phyloP scores from a whole-genome alignment of 2,888 invertebrate genomes.

The Eupsilia transversa region DNA sequence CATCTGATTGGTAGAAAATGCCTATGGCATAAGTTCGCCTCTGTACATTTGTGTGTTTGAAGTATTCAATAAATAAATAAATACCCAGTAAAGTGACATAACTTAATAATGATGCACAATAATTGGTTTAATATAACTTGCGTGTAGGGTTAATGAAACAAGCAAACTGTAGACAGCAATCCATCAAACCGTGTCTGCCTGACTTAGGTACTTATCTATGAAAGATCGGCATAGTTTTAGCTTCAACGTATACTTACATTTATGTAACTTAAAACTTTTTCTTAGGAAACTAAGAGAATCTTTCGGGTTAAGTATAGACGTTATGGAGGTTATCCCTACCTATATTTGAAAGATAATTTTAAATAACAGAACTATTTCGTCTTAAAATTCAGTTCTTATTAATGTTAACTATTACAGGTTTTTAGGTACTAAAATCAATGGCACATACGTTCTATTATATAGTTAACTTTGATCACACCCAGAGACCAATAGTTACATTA shows the following conservation, averaged over 20 bases:
- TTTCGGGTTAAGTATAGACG: background rate
- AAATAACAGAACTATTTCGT: background rate
- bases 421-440: background rate
- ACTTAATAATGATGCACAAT: constrained; percentile 49
- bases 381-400: background rate
- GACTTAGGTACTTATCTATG: background rate
- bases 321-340: background rate
- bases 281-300: background rate
- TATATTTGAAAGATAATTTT: too few relatives aligned
- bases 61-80: too few relatives aligned
- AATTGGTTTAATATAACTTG: constrained; percentile 55
- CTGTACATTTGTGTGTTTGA: too few relatives aligned
- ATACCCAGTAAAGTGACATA: constrained; percentile 43
- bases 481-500: background rate
- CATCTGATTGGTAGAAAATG: too few relatives aligned
- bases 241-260: background rate
- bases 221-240: background rate
- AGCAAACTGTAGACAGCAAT: constrained; percentile 41
- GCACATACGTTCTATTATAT: background rate
- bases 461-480: background rate
- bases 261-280: background rate
- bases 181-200: constrained; percentile 35
- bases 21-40: too few relatives aligned
- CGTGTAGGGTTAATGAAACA: constrained; percentile 53
- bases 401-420: background rate